Base-by-base conservation (phyloP, 2,888 invertebrate species). In the Teinopalpus imperialis region DNA sequence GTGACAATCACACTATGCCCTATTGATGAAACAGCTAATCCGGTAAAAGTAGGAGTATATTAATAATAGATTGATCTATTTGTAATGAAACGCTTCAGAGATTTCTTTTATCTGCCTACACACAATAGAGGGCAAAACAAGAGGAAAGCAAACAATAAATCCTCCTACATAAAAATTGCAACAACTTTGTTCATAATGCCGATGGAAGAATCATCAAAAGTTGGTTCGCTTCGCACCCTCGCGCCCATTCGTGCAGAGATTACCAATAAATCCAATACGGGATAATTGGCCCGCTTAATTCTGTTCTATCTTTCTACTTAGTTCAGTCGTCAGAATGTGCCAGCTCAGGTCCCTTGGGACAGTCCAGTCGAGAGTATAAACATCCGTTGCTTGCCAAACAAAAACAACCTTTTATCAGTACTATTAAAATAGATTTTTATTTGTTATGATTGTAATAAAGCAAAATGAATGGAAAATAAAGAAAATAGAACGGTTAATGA, bases 191-290 rank as follows among this genome's bases (percentile, higher is more conserved):
- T 86, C 88, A 85, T 85, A 87, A 83, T 87, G 74, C 82, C 82
- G 74, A 81, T 78, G 74, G 81, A 86, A 81, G 81, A 76, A 85
- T 87, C 87, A 86, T 88, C 88, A 85, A 86, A 87, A 88, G 78
- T 88, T 87, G 80, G 85, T 81, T 76, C 77, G 74, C 66, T 79
- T 86, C 86, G 83, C 88, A 87, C 88, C 88, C 88, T 86, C 85
- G 81, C 85, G 85, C 83, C 81, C 78, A 83, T 86, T 86, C 88
- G 88, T 88, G 88, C 87, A 85, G 80, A 87, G 88, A 88, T 88
- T 88, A 88, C 88, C 88, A 88, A 88, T 88, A 88, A 88, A 88
- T 88, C 88, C 87, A 88, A 88, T 88, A 87, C 87, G 88, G 87
- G 88, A 88, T 88, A 88, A 88, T 88, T 88, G 88, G 86, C 82